These are phyloP conservation scores for Pangasius djambal DNA, from an alignment of 2,797 vertebrate species.

Conservation along the genomic window DNA sequence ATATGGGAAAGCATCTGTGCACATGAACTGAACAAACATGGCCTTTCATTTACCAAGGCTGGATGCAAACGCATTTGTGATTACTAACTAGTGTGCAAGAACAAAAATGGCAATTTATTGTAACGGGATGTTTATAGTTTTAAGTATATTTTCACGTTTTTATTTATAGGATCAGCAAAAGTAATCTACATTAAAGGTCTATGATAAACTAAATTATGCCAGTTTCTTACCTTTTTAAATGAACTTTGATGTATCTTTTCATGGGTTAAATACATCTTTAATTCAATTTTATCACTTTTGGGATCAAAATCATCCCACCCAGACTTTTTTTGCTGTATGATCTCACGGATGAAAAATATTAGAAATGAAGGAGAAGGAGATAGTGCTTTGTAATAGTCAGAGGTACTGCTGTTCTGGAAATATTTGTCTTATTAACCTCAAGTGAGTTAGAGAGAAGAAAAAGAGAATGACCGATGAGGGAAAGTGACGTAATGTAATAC, in stretches of 20 bases:
- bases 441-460: too few relatives aligned
- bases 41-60: not conserved
- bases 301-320: not conserved
- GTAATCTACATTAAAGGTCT: not conserved
- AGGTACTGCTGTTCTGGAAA: too few relatives aligned
- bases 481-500: too few relatives aligned
- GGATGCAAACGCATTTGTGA: not conserved
- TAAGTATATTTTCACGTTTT: not conserved
- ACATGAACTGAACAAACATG: not conserved
- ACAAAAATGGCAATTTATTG: not conserved
- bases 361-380: not conserved
- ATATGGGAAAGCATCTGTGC: not conserved
- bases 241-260: not conserved
- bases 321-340: not conserved
- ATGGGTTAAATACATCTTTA: not conserved
- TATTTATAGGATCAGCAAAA: not conserved
- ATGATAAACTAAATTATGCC: not conserved
- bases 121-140: not conserved
- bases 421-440: too few relatives aligned
- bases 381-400: too few relatives aligned
- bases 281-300: not conserved
- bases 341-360: not conserved
- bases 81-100: not conserved
- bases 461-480: too few relatives aligned
- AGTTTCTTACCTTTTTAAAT: not conserved